These are phyloP conservation scores for Ecliptopera silaceata DNA, from an alignment of 2,888 invertebrate species.

Conservation along the genomic window DNA sequence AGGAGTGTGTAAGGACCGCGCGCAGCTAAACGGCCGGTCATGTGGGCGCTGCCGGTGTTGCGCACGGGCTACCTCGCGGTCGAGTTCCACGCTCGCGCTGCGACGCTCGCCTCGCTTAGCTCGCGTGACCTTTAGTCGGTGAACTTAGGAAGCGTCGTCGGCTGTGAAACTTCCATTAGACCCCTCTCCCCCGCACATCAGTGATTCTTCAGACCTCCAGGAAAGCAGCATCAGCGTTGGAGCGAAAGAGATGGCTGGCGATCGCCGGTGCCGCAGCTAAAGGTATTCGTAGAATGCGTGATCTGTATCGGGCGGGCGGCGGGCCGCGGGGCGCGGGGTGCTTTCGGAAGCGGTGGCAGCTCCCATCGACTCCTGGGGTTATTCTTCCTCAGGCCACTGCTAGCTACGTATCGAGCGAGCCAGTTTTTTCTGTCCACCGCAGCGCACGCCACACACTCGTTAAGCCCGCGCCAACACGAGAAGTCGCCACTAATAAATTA, in stretches of 20 bases:
- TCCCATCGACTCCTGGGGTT: slow-evolving; percentile 84
- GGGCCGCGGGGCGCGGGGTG: slow-evolving; percentile 73
- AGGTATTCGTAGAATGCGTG: slow-evolving; percentile 83
- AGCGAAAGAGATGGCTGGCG: slow-evolving; percentile 74
- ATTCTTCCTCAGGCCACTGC: slow-evolving; percentile 84
- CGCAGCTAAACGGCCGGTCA: slow-evolving; percentile 73
- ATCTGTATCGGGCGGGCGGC: slow-evolving; percentile 80
- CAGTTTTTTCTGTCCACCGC: slow-evolving; percentile 85
- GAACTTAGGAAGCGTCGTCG: slow-evolving; percentile 82
- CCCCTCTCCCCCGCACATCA: slow-evolving; percentile 70
- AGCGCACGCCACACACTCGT: slow-evolving; percentile 84
- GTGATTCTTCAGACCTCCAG: slow-evolving; percentile 59
- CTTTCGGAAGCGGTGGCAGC: slow-evolving; percentile 83
- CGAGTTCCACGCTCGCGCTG: slow-evolving; percentile 77
- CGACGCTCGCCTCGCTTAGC: slow-evolving; percentile 77
- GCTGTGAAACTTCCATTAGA: slow-evolving; percentile 78
- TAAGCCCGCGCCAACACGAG: slow-evolving; percentile 85
- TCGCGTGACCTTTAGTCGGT: slow-evolving; percentile 81
- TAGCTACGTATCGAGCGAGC: slow-evolving; percentile 81
- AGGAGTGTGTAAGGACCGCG: slow-evolving; percentile 54
- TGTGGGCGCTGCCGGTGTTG: slow-evolving; percentile 83
- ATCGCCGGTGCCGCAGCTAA: slow-evolving; percentile 73
- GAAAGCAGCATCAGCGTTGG: slow-evolving; percentile 64
- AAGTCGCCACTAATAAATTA: slow-evolving; percentile 85
- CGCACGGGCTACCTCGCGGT: slow-evolving; percentile 78